Evolutionary conservation across 2,888 invertebrate species (phyloP).

Genomic region (Gymnosoma rotundatum): DNA sequence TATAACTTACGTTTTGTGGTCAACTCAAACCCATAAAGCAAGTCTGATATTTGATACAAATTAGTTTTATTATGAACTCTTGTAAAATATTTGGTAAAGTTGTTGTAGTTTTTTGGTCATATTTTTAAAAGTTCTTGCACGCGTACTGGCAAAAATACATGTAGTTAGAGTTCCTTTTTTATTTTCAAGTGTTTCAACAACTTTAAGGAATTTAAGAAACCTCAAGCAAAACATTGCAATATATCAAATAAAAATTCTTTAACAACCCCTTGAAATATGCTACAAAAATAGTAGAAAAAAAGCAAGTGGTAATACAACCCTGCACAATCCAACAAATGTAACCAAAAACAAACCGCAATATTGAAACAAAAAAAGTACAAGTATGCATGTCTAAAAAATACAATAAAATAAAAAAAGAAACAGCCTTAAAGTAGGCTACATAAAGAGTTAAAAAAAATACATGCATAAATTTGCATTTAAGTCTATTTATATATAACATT

Average conservation of each 20-base stretch:
- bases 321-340: constrained; percentile 50
- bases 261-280: constrained; percentile 58
- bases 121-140: constrained; percentile 11
- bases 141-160: not conserved
- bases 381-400: constrained; percentile 1
- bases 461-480: not conserved
- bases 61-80: constrained; percentile 42
- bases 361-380: not conserved
- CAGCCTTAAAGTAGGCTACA: constrained; percentile 44
- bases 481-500: not conserved
- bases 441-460: not conserved
- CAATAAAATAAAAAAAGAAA: constrained; percentile 6
- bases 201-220: constrained; percentile 47
- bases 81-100: not conserved
- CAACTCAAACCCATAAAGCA: constrained; percentile 24
- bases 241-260: constrained; percentile 32
- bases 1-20: not conserved
- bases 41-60: constrained; percentile 41
- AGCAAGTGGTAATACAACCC: not conserved
- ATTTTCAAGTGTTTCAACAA: constrained; percentile 58
- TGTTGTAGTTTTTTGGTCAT: not conserved
- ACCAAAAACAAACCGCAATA: constrained; percentile 39
- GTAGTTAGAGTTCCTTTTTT: constrained; percentile 3
- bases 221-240: constrained; percentile 21
- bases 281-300: constrained; percentile 16